Conservation (phyloP, 2,113 vertebrate genomes). For the Rhea americana region DNA sequence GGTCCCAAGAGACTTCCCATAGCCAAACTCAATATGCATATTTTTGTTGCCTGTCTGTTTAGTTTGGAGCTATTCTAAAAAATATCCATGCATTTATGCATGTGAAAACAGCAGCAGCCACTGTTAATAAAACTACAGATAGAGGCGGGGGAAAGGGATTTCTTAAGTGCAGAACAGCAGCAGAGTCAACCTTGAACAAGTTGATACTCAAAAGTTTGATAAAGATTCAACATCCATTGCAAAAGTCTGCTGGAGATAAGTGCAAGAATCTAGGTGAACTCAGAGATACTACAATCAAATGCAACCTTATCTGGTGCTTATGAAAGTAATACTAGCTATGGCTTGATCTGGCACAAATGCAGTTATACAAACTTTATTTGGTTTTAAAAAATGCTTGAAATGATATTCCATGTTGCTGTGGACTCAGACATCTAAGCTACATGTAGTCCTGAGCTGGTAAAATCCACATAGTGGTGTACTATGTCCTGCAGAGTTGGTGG, state of each 20-base stretch:
- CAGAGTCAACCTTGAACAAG: neutral
- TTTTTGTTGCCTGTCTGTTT: neutral
- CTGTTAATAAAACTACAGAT: neutral
- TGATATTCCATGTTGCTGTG: neutral
- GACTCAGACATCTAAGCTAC: neutral
- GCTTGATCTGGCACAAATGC: neutral
- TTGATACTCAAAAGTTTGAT: neutral
- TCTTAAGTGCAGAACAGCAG: neutral
- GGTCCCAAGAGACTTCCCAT: neutral
- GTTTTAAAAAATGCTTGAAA: neutral
- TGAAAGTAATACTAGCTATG: neutral
- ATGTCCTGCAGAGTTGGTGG: neutral
- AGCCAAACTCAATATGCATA: neutral
- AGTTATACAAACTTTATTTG: neutral
- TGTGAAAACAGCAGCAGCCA: neutral
- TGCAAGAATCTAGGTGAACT: neutral
- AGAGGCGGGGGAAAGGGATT: neutral
- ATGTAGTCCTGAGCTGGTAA: neutral
- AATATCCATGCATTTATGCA: neutral
- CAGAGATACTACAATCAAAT: neutral
- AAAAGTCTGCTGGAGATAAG: neutral
- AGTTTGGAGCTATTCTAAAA: neutral
- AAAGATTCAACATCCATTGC: neutral
- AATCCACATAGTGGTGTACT: neutral
- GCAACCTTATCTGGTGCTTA: neutral